Evolutionary conservation across 2,113 vertebrate species (phyloP).

Genomic region (Nothocercus julius): DNA sequence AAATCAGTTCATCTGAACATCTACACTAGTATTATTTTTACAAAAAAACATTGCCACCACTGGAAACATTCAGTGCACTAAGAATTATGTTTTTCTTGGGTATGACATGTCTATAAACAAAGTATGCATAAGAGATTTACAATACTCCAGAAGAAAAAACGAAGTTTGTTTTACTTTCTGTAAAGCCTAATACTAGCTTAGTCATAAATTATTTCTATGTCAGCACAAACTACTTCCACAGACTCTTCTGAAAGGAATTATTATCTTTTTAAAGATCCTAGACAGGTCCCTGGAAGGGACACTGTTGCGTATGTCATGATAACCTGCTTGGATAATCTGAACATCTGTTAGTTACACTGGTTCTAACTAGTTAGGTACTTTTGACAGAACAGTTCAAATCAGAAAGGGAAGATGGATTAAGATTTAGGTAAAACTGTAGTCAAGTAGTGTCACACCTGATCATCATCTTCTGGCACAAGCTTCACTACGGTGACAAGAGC

Average conservation of each 20-base stretch:
- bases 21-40: background rate
- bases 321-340: background rate
- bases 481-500: background rate
- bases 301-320: accelerated
- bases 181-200: background rate
- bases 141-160: background rate
- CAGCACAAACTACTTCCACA: background rate
- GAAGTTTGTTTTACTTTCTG: background rate
- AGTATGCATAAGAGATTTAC: background rate
- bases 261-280: background rate
- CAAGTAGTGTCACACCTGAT: background rate
- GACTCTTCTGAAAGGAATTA: background rate
- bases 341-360: accelerated
- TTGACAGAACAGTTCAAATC: background rate
- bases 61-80: background rate
- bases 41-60: background rate
- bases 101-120: accelerated
- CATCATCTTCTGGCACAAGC: background rate
- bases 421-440: background rate
- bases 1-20: background rate
- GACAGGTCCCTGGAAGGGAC: background rate
- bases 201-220: background rate
- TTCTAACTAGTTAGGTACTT: background rate
- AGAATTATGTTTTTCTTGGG: background rate
- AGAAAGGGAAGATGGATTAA: background rate